A percentile compares a stretch with the other conserved stretches of the same genome.
Evolutionary conservation across 2,797 vertebrate genomes (phyloP).

Genomic region (Phrynocephalus vlangalii): DNA sequence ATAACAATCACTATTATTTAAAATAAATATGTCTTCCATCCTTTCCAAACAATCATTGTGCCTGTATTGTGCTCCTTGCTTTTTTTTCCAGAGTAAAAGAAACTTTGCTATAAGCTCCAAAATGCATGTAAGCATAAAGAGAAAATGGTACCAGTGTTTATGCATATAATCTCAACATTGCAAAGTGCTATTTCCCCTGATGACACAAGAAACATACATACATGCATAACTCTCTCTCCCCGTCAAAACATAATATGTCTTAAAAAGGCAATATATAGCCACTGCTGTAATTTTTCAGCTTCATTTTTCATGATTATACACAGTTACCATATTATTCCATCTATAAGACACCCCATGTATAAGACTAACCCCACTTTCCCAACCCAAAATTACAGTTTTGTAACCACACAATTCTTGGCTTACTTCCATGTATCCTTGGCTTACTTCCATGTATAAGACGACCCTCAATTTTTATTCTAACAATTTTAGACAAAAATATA

Average conservation of each 20-base stretch:
- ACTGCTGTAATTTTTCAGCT: no score
- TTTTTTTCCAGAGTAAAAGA: no score
- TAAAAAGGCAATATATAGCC: not conserved
- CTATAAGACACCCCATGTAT: no score
- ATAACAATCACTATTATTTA: constrained; percentile 64
- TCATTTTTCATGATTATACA: constrained; percentile 9
- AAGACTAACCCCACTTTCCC: no score
- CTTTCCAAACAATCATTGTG: constrained; percentile 35
- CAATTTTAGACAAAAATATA: no score
- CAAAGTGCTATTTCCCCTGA: not conserved
- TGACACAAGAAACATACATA: not conserved
- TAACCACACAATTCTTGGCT: no score
- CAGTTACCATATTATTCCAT: not conserved
- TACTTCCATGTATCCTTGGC: no score
- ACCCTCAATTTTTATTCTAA: no score
- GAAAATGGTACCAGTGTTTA: constrained; percentile 12
- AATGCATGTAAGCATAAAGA: no score
- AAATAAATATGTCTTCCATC: constrained; percentile 56
- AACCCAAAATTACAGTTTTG: no score
- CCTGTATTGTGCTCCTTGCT: not conserved
- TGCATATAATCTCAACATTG: constrained; percentile 1
- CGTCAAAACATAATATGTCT: not conserved
- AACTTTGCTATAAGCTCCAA: no score
- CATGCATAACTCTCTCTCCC: not conserved
- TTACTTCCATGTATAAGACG: no score